phyloP scores from a whole-genome alignment of 92 coral and sea anemone species.

The Porites lobata region DNA sequence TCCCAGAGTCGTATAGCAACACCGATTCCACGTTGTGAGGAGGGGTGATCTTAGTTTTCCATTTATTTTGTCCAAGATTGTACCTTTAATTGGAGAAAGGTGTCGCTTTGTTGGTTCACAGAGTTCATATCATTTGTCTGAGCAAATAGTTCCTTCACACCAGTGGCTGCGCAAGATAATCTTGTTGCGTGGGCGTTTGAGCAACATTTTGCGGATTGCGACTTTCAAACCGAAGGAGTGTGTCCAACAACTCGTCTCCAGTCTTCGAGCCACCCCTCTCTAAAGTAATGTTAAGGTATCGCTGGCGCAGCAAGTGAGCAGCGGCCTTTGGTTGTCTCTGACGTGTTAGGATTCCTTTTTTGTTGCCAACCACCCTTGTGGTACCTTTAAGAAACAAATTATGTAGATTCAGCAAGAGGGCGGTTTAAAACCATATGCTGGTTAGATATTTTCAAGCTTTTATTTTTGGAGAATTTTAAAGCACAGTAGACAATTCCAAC shows the following conservation, averaged over 20 bases:
- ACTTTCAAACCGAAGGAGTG: constrained; percentile 83
- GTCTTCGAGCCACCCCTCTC: constrained; percentile 69
- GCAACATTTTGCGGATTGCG: constrained; percentile 36
- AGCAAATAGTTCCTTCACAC: neutral
- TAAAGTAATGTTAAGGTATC: constrained; percentile 81
- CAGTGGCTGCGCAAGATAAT: constrained; percentile 4
- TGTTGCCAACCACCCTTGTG: constrained; percentile 84
- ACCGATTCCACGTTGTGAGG: too few relatives aligned
- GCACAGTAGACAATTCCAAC: too few relatives aligned
- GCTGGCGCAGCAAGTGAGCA: constrained; percentile 85
- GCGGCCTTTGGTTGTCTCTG: constrained; percentile 93
- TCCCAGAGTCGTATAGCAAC: too few relatives aligned
- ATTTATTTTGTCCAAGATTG: too few relatives aligned
- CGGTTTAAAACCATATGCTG: neutral
- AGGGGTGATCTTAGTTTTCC: too few relatives aligned
- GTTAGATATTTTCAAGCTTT: neutral
- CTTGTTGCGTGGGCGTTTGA: constrained; percentile 3
- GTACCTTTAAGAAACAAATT: constrained; percentile 55
- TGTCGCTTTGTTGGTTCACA: neutral
- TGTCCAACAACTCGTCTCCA: constrained; percentile 90
- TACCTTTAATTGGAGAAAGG: neutral
- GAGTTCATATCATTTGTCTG: neutral
- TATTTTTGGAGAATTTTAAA: too few relatives aligned
- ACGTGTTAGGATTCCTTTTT: constrained; percentile 91
- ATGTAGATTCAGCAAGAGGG: too few relatives aligned